Conservation (phyloP, 2,797 vertebrate genomes). For the Carapus acus region DNA sequence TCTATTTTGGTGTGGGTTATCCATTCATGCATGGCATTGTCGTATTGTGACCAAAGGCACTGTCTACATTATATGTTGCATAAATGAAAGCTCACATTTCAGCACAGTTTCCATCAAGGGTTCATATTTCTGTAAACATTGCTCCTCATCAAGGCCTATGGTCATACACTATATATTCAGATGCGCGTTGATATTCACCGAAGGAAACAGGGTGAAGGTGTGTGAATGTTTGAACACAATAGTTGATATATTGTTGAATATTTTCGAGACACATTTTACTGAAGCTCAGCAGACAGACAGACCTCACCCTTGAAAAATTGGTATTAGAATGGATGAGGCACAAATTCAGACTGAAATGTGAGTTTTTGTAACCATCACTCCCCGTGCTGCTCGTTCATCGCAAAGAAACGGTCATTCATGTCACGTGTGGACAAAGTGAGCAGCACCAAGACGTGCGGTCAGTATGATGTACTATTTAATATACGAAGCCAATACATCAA, state of each 20-base stretch:
- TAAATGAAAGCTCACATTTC: slow-evolving; percentile 7
- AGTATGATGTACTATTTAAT: no score
- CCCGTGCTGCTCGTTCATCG: slow-evolving; percentile 46
- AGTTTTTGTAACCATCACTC: slow-evolving; percentile 41
- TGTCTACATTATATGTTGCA: slow-evolving; percentile 45
- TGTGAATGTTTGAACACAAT: no score
- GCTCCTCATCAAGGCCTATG: not conserved
- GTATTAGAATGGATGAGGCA: no score
- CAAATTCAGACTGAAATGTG: not conserved
- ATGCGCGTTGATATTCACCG: no score
- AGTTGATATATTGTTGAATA: no score
- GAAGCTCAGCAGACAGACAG: no score
- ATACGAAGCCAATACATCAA: no score
- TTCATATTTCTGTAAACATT: not conserved
- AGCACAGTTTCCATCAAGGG: not conserved
- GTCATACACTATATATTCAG: no score
- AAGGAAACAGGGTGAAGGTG: no score
- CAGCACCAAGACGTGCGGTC: no score
- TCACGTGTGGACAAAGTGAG: slow-evolving; percentile 35
- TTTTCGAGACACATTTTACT: no score
- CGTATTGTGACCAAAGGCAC: slow-evolving; percentile 18
- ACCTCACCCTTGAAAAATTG: no score
- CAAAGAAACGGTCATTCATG: slow-evolving; percentile 39
- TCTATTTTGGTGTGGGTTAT: slow-evolving; percentile 33
- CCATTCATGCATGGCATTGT: slow-evolving; percentile 50